Conservation (phyloP, 53 echinoderm and acorn worm genomes). For the Holothuria leucospilota region DNA sequence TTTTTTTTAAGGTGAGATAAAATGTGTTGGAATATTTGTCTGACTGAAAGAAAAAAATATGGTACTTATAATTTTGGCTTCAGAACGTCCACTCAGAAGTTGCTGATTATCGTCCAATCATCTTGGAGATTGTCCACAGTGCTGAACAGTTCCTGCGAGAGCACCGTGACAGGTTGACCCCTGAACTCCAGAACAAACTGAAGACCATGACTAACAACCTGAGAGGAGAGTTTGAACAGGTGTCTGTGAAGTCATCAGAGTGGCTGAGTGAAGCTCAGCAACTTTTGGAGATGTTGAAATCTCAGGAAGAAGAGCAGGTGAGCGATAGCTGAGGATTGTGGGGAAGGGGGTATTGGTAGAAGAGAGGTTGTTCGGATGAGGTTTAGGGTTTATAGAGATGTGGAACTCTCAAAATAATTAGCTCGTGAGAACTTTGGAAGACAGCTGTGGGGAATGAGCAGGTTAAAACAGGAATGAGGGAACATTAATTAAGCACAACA, state of each 20-base stretch:
- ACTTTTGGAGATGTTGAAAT: conserved; percentile 83
- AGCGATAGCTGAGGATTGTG: too few species aligned
- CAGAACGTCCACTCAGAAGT: conserved; percentile 90
- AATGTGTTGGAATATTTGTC: too few species aligned
- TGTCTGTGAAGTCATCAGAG: conserved; percentile 85
- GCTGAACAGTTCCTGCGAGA: conserved; percentile 97
- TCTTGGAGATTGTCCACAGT: conserved; percentile 89
- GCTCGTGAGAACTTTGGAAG: too few species aligned
- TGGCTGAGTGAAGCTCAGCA: conserved; percentile 89
- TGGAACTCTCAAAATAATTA: too few species aligned
- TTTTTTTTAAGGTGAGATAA: too few species aligned
- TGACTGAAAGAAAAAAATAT: too few species aligned
- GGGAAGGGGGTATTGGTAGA: too few species aligned
- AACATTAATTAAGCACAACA: too few species aligned
- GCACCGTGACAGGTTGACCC: conserved; percentile 87
- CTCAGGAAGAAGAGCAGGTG: conserved; percentile 64
- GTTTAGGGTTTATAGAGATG: too few species aligned
- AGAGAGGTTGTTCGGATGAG: too few species aligned
- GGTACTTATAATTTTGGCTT: background rate
- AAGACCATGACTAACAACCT: conserved; percentile 93
- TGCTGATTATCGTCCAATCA: conserved; percentile 86
- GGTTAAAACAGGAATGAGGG: too few species aligned
- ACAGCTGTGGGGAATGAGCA: too few species aligned
- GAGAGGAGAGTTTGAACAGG: conserved; percentile 80
- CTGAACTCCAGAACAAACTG: conserved; percentile 89